Evolutionary conservation across 2,113 vertebrate species (phyloP), one percentile per base, ranked within the genome.

Genomic region (Climacteris rufus): DNA sequence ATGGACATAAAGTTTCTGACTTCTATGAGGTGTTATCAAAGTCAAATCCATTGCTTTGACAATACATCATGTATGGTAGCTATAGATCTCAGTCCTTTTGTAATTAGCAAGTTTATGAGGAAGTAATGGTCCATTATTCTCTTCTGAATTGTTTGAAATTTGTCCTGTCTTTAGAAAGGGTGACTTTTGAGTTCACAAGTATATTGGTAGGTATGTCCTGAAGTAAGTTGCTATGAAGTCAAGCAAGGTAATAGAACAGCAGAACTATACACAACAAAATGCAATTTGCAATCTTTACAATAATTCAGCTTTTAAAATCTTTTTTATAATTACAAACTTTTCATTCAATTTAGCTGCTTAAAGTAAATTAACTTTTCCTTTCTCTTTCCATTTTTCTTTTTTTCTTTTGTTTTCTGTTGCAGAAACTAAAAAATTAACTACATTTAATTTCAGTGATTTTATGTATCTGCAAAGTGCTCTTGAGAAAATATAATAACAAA

Each of bases 61-160:
- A 68, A 14, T 91, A 80, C 47, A 70, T 94, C 74, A 85, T 88
- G 66, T 74, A 74, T 61, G 77, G 65, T 85, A 96, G 56, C 42
- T 75, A 61, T 91, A 90, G 52, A 95, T 91, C 71, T 93, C 35
- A 77, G 47, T 94, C 37, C 11, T 92, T 95, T 79, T 47, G 42
- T 93, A 96, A 97, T 97, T 97, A 96, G 35, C 45, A 96, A 88
- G 76, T 95, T 96, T 97, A 96, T 95, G 88, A 96, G 85, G 54
- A 77, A 83, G 56, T 89, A 97, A 95, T 94, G 60, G 39, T 42
- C 60, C 69, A 93, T 97, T 97, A 94, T 97, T 60, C 81, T 95
- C 94, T 75, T 78, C 20, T 78, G 37, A 82, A 76, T 69, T 69
- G 37, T 81, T 91, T 84, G 54, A 94, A 95, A 86, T 93, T 95